These are phyloP conservation scores for Eclectus roratus DNA, from an alignment of 2,113 vertebrate genomes.

Conservation along the genomic window DNA sequence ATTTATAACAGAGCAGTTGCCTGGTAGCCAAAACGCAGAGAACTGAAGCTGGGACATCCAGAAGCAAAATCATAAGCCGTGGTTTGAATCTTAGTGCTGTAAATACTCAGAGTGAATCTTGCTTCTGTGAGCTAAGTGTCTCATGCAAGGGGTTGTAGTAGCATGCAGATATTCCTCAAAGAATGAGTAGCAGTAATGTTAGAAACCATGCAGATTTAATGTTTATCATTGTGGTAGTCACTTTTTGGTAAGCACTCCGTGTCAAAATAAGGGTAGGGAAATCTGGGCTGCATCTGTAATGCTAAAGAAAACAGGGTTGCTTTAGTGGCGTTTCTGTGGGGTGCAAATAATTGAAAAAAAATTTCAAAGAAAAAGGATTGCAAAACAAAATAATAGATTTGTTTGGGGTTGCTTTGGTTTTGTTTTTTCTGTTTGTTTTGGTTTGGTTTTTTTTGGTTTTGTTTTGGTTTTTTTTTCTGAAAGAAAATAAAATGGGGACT, in stretches of 20 bases:
- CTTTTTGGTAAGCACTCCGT: neutral
- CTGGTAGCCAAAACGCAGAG: neutral
- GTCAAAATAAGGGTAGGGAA: neutral
- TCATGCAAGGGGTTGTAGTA: neutral
- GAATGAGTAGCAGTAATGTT: neutral
- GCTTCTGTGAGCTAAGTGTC: neutral
- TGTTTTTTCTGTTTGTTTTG: neutral
- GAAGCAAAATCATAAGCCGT: neutral
- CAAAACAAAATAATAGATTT: neutral
- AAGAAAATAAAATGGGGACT: neutral
- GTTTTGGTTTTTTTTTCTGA: neutral
- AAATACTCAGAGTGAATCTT: neutral
- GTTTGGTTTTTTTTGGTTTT: too few relatives aligned
- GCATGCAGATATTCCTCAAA: neutral
- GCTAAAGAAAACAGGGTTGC: neutral
- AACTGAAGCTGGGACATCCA: neutral
- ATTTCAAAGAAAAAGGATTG: neutral
- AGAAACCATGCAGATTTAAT: neutral
- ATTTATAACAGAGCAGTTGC: neutral
- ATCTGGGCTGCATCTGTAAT: neutral
- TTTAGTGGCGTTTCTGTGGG: neutral
- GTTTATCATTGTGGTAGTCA: neutral
- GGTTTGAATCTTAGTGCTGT: neutral
- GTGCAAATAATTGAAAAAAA: neutral
- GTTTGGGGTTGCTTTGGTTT: neutral